A percentile compares a stretch with the other conserved stretches of the same genome.
These are phyloP conservation scores for Neodiprion lecontei DNA, from an alignment of 1,140 invertebrate genomes.

Conservation along the genomic window DNA sequence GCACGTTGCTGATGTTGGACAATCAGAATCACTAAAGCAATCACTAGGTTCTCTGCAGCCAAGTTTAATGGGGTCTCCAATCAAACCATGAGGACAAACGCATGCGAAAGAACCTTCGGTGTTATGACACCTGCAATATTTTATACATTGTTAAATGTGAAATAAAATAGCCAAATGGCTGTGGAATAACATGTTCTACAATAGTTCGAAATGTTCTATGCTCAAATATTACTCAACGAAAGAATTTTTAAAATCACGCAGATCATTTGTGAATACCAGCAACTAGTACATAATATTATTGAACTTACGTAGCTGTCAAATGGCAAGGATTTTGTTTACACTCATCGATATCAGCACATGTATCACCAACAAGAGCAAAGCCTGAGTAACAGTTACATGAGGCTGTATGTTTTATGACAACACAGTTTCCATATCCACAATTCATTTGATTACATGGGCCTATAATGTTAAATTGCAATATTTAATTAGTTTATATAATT, in stretches of 20 bases:
- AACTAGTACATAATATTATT: slow-evolving; percentile 15
- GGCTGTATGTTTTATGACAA: slow-evolving; percentile 72
- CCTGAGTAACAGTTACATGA: slow-evolving; percentile 79
- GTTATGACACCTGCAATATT: slow-evolving; percentile 71
- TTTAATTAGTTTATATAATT: slow-evolving; percentile 18
- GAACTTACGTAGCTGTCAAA: slow-evolving; percentile 69
- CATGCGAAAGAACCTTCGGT: slow-evolving; percentile 78
- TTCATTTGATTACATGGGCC: slow-evolving; percentile 78
- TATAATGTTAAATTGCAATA: slow-evolving; percentile 47
- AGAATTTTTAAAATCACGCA: too few relatives aligned
- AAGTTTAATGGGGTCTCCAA: slow-evolving; percentile 74
- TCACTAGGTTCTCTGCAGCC: slow-evolving; percentile 81
- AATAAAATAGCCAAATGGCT: neutral
- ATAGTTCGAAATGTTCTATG: too few relatives aligned
- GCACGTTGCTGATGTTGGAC: slow-evolving; percentile 79
- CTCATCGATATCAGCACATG: slow-evolving; percentile 84
- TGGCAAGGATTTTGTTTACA: slow-evolving; percentile 82
- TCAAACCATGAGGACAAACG: slow-evolving; percentile 77
- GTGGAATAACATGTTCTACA: too few relatives aligned
- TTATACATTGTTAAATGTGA: neutral
- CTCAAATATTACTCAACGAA: too few relatives aligned
- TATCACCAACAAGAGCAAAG: slow-evolving; percentile 70
- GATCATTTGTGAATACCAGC: too few relatives aligned
- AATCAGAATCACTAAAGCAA: slow-evolving; percentile 81
- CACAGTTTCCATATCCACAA: slow-evolving; percentile 78